Evolutionary conservation across 2,888 invertebrate genomes (phyloP).

Genomic region (Odontocerum albicorne): DNA sequence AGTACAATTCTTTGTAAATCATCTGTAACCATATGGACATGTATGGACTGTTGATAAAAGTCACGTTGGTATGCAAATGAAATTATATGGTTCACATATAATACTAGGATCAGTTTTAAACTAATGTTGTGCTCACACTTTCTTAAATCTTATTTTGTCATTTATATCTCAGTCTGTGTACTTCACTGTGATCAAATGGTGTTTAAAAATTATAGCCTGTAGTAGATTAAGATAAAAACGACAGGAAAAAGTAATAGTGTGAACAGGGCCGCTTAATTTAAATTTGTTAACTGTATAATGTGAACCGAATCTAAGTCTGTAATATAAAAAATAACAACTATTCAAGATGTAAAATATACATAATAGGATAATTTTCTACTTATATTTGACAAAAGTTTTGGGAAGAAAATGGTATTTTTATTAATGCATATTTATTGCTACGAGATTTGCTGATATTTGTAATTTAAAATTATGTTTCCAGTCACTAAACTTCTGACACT

Average conservation of each 20-base stretch:
- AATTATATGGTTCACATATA: too few relatives aligned
- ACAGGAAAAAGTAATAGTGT: too few relatives aligned
- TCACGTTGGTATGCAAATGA: neutral
- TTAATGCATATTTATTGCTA: constrained; percentile 25
- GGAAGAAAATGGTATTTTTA: constrained; percentile 22
- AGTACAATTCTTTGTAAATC: neutral
- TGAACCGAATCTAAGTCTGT: constrained; percentile 19
- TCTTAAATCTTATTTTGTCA: too few relatives aligned
- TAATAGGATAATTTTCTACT: constrained; percentile 28
- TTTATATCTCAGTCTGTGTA: too few relatives aligned
- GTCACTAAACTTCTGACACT: constrained; percentile 16
- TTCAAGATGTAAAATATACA: constrained; percentile 17
- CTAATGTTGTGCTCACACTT: too few relatives aligned
- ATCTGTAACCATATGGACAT: neutral
- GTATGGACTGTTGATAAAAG: constrained; percentile 3
- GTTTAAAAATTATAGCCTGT: too few relatives aligned
- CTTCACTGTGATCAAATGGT: too few relatives aligned
- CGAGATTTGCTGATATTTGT: constrained; percentile 17
- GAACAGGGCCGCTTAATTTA: too few relatives aligned
- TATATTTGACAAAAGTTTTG: constrained; percentile 20
- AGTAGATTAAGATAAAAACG: too few relatives aligned
- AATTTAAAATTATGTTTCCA: constrained; percentile 15
- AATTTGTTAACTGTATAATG: too few relatives aligned
- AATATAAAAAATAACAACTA: constrained; percentile 13
- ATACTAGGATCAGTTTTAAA: too few relatives aligned